Base-by-base conservation (phyloP, 2,888 invertebrate species). In the Polydrusus cervinus region DNA sequence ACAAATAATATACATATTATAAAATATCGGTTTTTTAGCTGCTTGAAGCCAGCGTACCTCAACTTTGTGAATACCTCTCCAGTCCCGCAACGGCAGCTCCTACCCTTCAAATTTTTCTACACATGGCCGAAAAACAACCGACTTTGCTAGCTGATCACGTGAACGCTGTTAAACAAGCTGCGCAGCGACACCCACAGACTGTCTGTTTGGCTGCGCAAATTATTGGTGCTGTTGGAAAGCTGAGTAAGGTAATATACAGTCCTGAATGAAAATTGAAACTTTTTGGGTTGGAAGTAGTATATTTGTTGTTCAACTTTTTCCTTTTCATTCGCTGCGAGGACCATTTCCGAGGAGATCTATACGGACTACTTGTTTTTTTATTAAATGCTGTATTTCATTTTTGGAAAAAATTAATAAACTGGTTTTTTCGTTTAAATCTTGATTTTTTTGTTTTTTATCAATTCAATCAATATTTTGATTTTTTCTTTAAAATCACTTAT, bases 11-110 rank as follows among this genome's bases (percentile, higher is more conserved):
- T 40, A 40, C 11, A 11, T 34, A 30, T 30, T 5, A 30, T 30
- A 30, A 5, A 30, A 30, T 14, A 34, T 55, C n/a, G n/a, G n/a
- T 45, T 38, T 55, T 47, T 43, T 85, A 94, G 92, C 88, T 96
- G 3, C 87, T 97, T 80, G 94, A 94, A 87, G 92, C 93, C 0
- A 94, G 95, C 83, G 91, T 97, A 57, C 92, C 94, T 0, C 94
- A 94, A 85, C 89, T 97, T 74, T 92, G 95, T 83, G 93, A 94
- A 55, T 95, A 95, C 84, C 88, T 97, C 68, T 88, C 89, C 70
- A 89, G 88, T 82, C 89, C 90, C 18, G 89, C 91, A 71, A 90
- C 92, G 20, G 90, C 90, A 13, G 88, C 90, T 20, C 90, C 92
- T 57, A 92, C 93, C 25, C 89, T 95, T 83, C 91, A 92, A 84